A percentile compares a stretch with the other conserved stretches of the same genome.
These are phyloP conservation scores for Oppia nitens DNA, from an alignment of 1,140 invertebrate genomes.

Conservation along the genomic window DNA sequence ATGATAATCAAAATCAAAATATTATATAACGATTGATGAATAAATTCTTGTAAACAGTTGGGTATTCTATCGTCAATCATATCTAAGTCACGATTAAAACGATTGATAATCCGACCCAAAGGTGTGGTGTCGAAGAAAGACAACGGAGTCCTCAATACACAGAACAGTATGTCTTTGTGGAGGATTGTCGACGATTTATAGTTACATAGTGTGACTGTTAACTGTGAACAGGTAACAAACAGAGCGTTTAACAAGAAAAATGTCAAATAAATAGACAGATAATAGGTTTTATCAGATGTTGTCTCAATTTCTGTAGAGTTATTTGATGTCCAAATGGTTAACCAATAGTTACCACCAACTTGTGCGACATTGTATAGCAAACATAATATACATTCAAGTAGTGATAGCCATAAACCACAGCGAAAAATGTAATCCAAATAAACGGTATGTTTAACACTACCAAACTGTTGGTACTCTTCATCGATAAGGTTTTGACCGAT, in stretches of 20 bases:
- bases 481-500: conserved; percentile 52
- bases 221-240: conserved; percentile 5
- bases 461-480: conserved; percentile 69
- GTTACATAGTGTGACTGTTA: conserved; percentile 24
- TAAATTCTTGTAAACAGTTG: too few relatives aligned
- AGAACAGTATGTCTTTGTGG: conserved; percentile 18
- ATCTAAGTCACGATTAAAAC: conserved; percentile 34
- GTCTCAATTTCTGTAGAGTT: not conserved
- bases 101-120: conserved; percentile 60
- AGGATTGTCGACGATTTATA: conserved; percentile 15
- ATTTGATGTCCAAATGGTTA: conserved; percentile 41
- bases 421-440: conserved; percentile 42
- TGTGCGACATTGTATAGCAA: conserved; percentile 39
- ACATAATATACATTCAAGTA: conserved; percentile 17
- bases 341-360: conserved; percentile 81
- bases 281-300: conserved; percentile 9
- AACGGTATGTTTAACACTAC: conserved; percentile 69
- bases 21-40: too few relatives aligned
- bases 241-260: conserved; percentile 6
- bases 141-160: conserved; percentile 43
- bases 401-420: conserved; percentile 14
- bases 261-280: conserved; percentile 12
- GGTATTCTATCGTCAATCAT: conserved; percentile 33
- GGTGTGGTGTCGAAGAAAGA: conserved; percentile 74
- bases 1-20: conserved; percentile 16